phyloP scores from a whole-genome alignment of 2,113 vertebrate genomes.

The Cyanocitta stelleri region DNA sequence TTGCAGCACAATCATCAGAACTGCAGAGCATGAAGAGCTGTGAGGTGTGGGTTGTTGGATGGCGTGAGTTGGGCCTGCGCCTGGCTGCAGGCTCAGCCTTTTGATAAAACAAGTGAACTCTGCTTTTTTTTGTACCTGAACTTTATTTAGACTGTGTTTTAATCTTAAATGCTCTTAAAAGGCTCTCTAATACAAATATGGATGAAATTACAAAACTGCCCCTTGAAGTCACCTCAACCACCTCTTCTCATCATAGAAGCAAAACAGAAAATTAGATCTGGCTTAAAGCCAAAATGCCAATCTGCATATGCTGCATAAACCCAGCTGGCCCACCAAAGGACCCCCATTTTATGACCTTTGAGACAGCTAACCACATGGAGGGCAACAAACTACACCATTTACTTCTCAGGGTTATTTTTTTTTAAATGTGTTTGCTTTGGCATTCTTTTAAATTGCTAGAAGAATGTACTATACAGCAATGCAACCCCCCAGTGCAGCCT shows the following conservation, averaged over 20 bases:
- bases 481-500: background rate
- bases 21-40: background rate
- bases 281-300: slow-evolving; percentile 63
- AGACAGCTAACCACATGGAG: slow-evolving; percentile 54
- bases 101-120: background rate
- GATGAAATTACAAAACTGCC: slow-evolving; percentile 50
- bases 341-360: slow-evolving; percentile 55
- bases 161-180: slow-evolving; percentile 39
- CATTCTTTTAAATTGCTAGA: slow-evolving; percentile 7
- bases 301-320: slow-evolving; percentile 66
- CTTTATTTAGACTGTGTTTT: slow-evolving; percentile 34
- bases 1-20: background rate
- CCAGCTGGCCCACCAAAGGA: slow-evolving; percentile 57
- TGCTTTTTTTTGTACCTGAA: background rate
- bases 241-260: slow-evolving; percentile 31
- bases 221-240: slow-evolving; percentile 15
- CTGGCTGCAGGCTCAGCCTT: background rate
- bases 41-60: background rate
- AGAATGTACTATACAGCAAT: background rate
- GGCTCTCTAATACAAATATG: slow-evolving; percentile 51
- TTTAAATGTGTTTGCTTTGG: background rate
- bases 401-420: background rate
- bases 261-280: slow-evolving; percentile 67
- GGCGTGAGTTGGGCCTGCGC: background rate
- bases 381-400: slow-evolving; percentile 39